Percentiles rank a stretch among this genome's conserved stretches.
phyloP scores from a whole-genome alignment of 2,113 vertebrate species.

The Australoheros scitulus region DNA sequence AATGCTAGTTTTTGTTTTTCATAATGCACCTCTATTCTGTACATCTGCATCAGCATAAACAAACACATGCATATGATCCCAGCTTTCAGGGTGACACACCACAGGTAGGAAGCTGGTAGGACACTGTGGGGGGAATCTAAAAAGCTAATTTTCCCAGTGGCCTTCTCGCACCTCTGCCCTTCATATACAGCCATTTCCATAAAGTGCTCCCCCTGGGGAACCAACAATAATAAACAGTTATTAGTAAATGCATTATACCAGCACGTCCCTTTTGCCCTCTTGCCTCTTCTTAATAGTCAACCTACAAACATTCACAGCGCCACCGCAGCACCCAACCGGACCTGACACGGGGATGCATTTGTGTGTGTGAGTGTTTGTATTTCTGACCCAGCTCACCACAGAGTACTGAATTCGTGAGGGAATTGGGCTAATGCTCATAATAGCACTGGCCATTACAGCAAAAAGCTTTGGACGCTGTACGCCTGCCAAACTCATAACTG shows the following conservation, averaged over 20 bases:
- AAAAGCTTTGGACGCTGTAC: conserved; percentile 69
- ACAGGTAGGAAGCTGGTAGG: conserved; percentile 37
- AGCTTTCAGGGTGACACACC: conserved; percentile 46
- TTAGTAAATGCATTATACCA: conserved; percentile 81
- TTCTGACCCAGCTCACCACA: conserved; percentile 56
- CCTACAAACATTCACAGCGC: conserved; percentile 64
- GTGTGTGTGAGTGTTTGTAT: conserved; percentile 48
- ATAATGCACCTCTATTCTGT: conserved; percentile 13
- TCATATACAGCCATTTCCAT: conserved; percentile 76
- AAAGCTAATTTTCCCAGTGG: conserved; percentile 74
- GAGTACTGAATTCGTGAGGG: conserved; percentile 62
- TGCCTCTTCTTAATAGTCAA: conserved; percentile 64
- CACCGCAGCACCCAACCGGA: conserved; percentile 55
- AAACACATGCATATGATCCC: conserved; percentile 39
- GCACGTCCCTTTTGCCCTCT: conserved; percentile 73
- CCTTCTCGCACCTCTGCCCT: conserved; percentile 72
- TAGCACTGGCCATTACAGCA: conserved; percentile 70
- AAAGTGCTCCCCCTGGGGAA: conserved; percentile 75
- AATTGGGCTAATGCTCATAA: conserved; percentile 78
- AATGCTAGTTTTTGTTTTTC: conserved; percentile 16
- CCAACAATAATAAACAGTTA: conserved; percentile 81
- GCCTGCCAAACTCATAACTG: conserved; percentile 66
- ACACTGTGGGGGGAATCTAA: conserved; percentile 65
- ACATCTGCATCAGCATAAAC: conserved; percentile 38
- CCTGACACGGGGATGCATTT: conserved; percentile 49